phyloP scores from a whole-genome alignment of 2,797 vertebrate species.

The Alca torda region DNA sequence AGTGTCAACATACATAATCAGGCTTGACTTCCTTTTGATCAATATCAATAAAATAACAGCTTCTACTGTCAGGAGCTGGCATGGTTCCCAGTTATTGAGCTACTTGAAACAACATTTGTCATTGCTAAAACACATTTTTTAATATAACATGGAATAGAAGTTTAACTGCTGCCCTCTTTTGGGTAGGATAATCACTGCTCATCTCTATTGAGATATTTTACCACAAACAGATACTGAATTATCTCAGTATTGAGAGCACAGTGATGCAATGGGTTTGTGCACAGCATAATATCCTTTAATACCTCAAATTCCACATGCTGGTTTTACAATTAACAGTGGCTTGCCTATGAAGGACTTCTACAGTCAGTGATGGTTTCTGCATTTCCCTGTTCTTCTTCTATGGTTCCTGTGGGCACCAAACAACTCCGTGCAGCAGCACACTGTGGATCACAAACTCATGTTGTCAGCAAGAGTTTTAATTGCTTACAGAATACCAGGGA shows the following conservation, averaged over 20 bases:
- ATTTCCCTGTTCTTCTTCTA: not conserved
- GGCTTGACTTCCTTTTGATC: slow-evolving; percentile 40
- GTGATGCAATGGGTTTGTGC: not conserved
- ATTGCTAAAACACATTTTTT: not conserved
- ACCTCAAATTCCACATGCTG: not conserved
- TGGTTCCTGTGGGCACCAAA: not conserved
- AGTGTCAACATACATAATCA: slow-evolving; percentile 23
- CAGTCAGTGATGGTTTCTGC: not conserved
- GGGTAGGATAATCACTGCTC: slow-evolving; percentile 11
- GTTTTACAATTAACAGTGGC: not conserved
- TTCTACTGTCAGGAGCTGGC: slow-evolving; percentile 25
- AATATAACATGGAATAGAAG: not conserved
- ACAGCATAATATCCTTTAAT: not conserved
- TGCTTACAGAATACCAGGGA: not conserved
- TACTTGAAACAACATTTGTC: slow-evolving; percentile 31
- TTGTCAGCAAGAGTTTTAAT: not conserved
- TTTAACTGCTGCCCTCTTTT: slow-evolving; percentile 60
- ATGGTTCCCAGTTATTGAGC: slow-evolving; percentile 28
- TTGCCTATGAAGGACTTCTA: not conserved
- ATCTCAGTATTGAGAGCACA: not conserved
- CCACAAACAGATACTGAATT: not conserved
- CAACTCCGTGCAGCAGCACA: not conserved
- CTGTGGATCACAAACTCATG: not conserved
- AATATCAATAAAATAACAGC: slow-evolving; percentile 36
- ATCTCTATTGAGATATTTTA: not conserved